Base-by-base conservation (phyloP, 2,113 vertebrate species). In the Odontophorus gujanensis region DNA sequence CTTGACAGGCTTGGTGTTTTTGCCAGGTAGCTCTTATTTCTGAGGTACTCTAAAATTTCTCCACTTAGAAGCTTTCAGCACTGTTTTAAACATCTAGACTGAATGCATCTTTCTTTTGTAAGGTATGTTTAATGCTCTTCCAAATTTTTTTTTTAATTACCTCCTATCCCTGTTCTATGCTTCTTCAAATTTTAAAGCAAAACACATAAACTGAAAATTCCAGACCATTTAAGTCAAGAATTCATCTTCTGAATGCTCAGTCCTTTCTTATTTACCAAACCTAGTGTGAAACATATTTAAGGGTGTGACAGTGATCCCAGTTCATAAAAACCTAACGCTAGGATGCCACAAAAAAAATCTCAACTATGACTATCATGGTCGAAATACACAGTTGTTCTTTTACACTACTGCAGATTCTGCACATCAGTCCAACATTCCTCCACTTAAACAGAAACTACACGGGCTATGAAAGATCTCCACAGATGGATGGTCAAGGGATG, bases 211-310 rank as follows among this genome's bases (percentile, higher is more conserved):
- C n/a, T 66, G 48, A 30, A 91, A 91, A 86, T 81, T 65, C 63
- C 78, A 75, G 20, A 34, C 26, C 3, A 8, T 25, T 8, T 81
- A 72, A 94, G 28, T 74, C 67, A 87, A 83, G 59, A 28, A 86
- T 50, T 95, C 21, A 89, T 94, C 79, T 93, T 94, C 61, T 66
- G 76, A 78, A 84, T 62, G 66, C 19, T 93, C 18, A 84, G 65
- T 75, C 57, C 73, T 74, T 76, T 71, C 14, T 92, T 83, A 75
- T 58, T 87, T 84, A 84, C 76, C 92, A 81, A 92, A 90, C 13
- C 81, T 88, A 78, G 55, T 32, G 89, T 3, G 18, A 88, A 81
- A 66, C 1, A 8, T 68, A 93, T 81, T 91, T 84, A 53, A 82
- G 50, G n/a, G 40, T 58, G 89, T 50, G 81, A 57, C 26, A 58